These are phyloP conservation scores for Drosophila virilis DNA, from an alignment of 1,140 invertebrate genomes.

Conservation along the genomic window DNA sequence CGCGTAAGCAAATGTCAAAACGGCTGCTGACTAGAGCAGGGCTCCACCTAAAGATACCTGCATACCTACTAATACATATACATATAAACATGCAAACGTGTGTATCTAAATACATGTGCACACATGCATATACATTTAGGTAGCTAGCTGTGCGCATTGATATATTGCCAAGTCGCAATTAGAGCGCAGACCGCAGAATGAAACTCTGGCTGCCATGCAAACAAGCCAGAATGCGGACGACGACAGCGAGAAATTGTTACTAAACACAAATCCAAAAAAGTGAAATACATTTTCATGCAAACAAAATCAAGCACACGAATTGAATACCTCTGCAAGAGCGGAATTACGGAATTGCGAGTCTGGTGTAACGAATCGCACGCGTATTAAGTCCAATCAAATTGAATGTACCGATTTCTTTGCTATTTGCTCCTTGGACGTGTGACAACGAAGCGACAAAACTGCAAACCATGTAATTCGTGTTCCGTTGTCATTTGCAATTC, in stretches of 20 bases:
- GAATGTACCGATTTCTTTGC: conserved; percentile 36
- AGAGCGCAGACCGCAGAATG: conserved; percentile 73
- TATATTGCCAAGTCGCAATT: conserved; percentile 76
- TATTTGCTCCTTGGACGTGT: conserved; percentile 11
- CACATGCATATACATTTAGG: conserved; percentile 12
- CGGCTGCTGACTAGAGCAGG: conserved; percentile 41
- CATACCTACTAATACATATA: conserved; percentile 21
- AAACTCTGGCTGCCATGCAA: conserved; percentile 57
- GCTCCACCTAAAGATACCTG: conserved; percentile 26
- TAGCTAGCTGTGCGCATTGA: conserved; percentile 34
- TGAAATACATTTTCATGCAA: conserved; percentile 60
- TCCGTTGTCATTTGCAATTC: conserved; percentile 6
- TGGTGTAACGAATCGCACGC: conserved; percentile 37
- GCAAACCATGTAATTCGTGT: conserved; percentile 33
- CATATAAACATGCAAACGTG: conserved; percentile 6
- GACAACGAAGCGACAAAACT: conserved; percentile 1
- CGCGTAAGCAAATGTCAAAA: conserved; percentile 76
- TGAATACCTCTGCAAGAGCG: conserved; percentile 18
- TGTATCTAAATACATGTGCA: conserved; percentile 9
- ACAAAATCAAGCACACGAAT: conserved; percentile 61
- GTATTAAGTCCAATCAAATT: conserved; percentile 65
- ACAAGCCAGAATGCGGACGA: conserved; percentile 53
- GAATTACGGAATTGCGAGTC: conserved; percentile 37
- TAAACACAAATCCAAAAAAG: conserved; percentile 21
- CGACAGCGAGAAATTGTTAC: conserved; percentile 22